Evolutionary conservation across 2,888 invertebrate genomes (phyloP).

Genomic region (Buathra laborator): DNA sequence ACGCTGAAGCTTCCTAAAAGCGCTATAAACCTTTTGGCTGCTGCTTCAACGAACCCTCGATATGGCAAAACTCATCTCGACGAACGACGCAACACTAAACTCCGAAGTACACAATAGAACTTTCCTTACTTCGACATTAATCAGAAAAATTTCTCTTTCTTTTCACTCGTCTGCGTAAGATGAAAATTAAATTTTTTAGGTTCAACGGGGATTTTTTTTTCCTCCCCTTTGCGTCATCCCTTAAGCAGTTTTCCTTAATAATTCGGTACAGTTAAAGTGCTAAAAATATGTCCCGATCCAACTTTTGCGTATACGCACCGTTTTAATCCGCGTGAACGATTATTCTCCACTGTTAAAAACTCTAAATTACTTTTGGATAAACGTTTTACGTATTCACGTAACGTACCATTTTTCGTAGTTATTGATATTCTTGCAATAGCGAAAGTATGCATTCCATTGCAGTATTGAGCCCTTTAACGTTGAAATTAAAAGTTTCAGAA

Average conservation of each 20-base stretch:
- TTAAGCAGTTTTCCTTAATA: neutral
- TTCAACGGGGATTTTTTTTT: neutral
- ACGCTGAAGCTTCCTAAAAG: neutral
- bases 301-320: too few relatives aligned
- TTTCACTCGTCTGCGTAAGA: neutral
- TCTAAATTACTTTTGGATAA: too few relatives aligned
- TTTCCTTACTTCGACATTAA: conserved; percentile 1
- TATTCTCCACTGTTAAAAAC: too few relatives aligned
- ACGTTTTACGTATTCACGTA: too few relatives aligned
- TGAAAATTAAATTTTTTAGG: neutral
- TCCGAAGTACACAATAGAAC: neutral
- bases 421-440: too few relatives aligned
- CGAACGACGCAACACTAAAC: conserved; percentile 1
- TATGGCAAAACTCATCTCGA: neutral
- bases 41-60: neutral
- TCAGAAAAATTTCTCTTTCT: neutral
- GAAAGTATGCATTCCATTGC: too few relatives aligned
- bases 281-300: too few relatives aligned
- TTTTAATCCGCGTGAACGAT: too few relatives aligned
- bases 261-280: neutral
- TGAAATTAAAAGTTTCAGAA: too few relatives aligned
- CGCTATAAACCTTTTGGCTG: neutral
- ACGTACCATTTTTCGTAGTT: too few relatives aligned
- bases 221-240: neutral
- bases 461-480: too few relatives aligned